Evolutionary conservation across 2,113 vertebrate genomes (phyloP).

Genomic region (Brachyistius frenatus): DNA sequence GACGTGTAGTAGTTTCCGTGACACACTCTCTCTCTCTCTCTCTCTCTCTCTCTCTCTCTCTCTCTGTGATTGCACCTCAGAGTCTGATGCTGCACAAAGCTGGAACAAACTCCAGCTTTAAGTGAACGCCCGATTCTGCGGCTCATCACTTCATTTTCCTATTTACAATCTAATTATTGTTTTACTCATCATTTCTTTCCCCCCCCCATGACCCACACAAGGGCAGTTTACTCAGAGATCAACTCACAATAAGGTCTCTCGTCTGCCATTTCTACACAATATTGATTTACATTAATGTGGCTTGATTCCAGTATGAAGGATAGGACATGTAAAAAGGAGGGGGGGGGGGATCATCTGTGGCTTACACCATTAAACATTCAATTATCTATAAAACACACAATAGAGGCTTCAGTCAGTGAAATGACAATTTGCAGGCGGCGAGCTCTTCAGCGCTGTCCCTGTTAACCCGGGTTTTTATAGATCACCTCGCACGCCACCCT

Average conservation of each 20-base stretch:
- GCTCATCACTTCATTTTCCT: background rate
- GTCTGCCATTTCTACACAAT: constrained; percentile 24
- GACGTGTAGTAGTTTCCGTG: background rate
- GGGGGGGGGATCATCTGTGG: constrained; percentile 41
- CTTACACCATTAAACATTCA: constrained; percentile 68
- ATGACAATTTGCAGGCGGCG: constrained; percentile 58
- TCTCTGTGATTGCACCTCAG: background rate
- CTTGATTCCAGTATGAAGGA: constrained; percentile 24
- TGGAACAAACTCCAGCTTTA: constrained; percentile 1
- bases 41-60: background rate
- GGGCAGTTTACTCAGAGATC: constrained; percentile 14
- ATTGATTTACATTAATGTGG: constrained; percentile 61
- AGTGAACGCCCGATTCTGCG: background rate
- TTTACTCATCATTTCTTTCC: background rate
- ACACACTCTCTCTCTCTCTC: background rate
- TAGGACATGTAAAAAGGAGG: background rate
- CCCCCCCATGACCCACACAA: constrained; percentile 12
- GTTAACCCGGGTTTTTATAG: constrained; percentile 73
- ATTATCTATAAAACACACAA: constrained; percentile 78
- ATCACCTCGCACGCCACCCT: constrained; percentile 65
- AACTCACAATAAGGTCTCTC: constrained; percentile 30
- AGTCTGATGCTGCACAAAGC: background rate
- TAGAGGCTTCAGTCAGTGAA: constrained; percentile 51
- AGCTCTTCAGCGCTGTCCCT: constrained; percentile 49
- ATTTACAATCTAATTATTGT: background rate